Evolutionary conservation across 2,113 vertebrate genomes (phyloP).

Genomic region (Rhodinocichla rosea): DNA sequence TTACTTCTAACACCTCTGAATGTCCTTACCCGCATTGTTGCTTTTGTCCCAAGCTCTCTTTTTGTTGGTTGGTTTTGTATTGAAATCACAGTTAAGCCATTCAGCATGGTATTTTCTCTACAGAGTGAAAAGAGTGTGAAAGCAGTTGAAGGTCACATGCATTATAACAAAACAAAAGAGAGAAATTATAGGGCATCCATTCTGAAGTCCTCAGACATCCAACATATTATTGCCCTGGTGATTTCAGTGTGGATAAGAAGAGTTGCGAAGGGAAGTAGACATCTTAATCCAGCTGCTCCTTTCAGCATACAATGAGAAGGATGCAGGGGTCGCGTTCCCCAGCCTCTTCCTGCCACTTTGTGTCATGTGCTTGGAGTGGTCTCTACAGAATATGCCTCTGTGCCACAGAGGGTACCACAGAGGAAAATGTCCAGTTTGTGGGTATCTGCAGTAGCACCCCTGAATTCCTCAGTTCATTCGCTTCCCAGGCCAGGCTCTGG

Average conservation of each 20-base stretch:
- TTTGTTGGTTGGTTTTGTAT: conserved; percentile 38
- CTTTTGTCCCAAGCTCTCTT: conserved; percentile 55
- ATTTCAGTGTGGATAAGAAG: conserved; percentile 38
- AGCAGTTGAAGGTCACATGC: conserved; percentile 62
- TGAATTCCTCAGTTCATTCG: not conserved
- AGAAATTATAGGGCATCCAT: conserved; percentile 55
- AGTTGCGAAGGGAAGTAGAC: not conserved
- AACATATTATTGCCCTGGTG: conserved; percentile 6
- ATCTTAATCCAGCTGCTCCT: conserved; percentile 41
- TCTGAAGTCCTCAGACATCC: conserved; percentile 47
- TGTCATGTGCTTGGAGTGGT: not conserved
- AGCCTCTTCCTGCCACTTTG: not conserved
- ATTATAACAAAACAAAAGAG: conserved; percentile 64
- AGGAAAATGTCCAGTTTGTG: not conserved
- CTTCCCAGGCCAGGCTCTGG: not conserved
- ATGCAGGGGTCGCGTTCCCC: not conserved
- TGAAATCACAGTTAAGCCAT: conserved; percentile 58
- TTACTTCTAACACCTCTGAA: conserved; percentile 52
- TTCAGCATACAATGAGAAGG: conserved; percentile 32
- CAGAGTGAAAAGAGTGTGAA: conserved; percentile 45
- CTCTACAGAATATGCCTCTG: not conserved
- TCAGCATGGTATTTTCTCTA: conserved; percentile 47
- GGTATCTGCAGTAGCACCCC: not conserved
- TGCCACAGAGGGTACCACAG: not conserved
- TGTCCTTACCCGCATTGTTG: conserved; percentile 8